These are phyloP conservation scores for Lepidochitona cinerea DNA, from an alignment of 2,888 invertebrate genomes.

Conservation along the genomic window DNA sequence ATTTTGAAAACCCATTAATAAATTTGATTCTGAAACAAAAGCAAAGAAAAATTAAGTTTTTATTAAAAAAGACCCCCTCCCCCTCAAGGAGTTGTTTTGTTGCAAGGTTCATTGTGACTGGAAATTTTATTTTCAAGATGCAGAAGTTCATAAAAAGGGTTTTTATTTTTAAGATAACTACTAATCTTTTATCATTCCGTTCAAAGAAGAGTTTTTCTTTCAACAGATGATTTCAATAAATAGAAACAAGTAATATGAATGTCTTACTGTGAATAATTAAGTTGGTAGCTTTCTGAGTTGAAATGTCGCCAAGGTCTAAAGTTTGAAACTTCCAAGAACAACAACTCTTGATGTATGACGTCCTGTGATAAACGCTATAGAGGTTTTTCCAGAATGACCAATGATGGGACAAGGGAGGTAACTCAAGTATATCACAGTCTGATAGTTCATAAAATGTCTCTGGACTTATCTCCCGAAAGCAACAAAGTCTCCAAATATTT, in stretches of 20 bases:
- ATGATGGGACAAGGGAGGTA: not conserved
- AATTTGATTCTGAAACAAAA: not conserved
- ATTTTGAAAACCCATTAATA: not conserved
- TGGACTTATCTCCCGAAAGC: not conserved
- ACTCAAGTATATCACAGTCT: not conserved
- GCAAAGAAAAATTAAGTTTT: not conserved
- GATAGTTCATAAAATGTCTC: not conserved
- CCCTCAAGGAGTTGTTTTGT: too few species aligned
- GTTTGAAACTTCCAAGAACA: not conserved
- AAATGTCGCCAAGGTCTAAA: not conserved
- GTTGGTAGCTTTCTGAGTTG: too few species aligned
- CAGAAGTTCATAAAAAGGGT: too few species aligned
- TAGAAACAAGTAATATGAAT: too few species aligned
- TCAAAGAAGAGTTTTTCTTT: too few species aligned
- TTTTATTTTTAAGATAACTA: too few species aligned
- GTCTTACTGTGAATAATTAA: too few species aligned
- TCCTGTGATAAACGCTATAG: not conserved
- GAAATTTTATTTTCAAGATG: too few species aligned
- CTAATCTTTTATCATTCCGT: too few species aligned
- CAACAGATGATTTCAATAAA: too few species aligned
- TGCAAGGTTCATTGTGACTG: too few species aligned
- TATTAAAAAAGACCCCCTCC: too few species aligned
- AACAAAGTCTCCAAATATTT: not conserved
- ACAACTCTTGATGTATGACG: not conserved
- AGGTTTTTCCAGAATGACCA: constrained; percentile 1